Evolutionary conservation across 2,797 vertebrate genomes (phyloP).

Genomic region (Microctenopoma steveboyesi): DNA sequence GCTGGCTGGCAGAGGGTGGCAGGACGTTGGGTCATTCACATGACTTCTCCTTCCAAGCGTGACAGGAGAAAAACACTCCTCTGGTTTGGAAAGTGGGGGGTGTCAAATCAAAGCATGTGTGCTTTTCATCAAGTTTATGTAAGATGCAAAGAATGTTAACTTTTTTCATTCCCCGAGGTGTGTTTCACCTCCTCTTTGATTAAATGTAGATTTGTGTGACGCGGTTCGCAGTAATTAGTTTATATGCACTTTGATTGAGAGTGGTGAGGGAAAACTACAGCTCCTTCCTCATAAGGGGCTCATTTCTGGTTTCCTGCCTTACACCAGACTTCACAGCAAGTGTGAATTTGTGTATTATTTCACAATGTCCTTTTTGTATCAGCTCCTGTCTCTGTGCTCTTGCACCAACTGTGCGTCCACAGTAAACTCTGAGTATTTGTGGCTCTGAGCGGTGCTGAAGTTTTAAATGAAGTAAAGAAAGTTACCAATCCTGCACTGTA

Average conservation of each 20-base stretch:
- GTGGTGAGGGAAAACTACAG: slow-evolving; percentile 17
- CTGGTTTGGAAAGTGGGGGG: slow-evolving; percentile 6
- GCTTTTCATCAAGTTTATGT: slow-evolving; percentile 42
- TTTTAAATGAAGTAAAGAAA: no score
- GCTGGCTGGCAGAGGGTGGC: not conserved
- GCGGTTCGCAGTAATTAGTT: not conserved
- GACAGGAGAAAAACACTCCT: slow-evolving; percentile 13
- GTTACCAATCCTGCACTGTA: not conserved
- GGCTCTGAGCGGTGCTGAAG: no score
- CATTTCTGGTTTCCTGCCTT: slow-evolving; percentile 53
- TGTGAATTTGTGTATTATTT: slow-evolving; percentile 6
- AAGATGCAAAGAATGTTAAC: slow-evolving; percentile 42
- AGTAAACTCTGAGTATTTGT: not conserved
- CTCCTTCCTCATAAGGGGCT: slow-evolving; percentile 29
- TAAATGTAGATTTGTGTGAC: not conserved
- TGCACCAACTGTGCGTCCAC: not conserved
- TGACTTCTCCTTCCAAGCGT: not conserved
- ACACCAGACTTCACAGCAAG: not conserved
- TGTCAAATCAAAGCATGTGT: slow-evolving; percentile 14
- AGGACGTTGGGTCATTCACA: slow-evolving; percentile 13
- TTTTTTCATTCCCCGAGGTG: slow-evolving; percentile 11
- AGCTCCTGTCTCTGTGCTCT: not conserved
- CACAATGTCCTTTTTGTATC: slow-evolving; percentile 3
- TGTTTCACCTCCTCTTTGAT: not conserved
- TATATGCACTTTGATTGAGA: slow-evolving; percentile 9